phyloP scores from a whole-genome alignment of 1,140 invertebrate genomes.

The Lerema accius region DNA sequence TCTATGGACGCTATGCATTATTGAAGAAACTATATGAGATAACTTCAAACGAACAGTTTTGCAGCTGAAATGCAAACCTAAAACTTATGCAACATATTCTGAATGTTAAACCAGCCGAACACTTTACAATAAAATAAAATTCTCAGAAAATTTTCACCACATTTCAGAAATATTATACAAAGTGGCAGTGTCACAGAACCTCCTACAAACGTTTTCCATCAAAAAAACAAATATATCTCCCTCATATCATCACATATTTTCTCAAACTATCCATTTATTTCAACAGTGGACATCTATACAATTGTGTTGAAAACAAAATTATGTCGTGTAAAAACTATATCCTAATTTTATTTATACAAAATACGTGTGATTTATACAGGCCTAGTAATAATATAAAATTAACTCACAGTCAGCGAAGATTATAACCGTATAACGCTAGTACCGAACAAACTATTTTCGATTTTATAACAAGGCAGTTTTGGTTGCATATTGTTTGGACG shows the following conservation, averaged over 20 bases:
- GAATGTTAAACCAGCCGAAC: too few relatives aligned
- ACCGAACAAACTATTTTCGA: slow-evolving; percentile 2
- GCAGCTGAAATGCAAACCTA: too few relatives aligned
- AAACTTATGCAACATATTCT: too few relatives aligned
- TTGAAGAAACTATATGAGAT: too few relatives aligned
- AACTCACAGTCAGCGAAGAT: slow-evolving; percentile 14
- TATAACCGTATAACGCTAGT: not conserved
- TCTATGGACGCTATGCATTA: too few relatives aligned
- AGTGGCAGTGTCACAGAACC: too few relatives aligned
- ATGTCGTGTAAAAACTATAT: slow-evolving; percentile 49
- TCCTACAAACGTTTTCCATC: too few relatives aligned
- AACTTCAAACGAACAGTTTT: too few relatives aligned
- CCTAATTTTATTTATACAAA: slow-evolving; percentile 58
- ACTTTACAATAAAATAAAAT: too few relatives aligned
- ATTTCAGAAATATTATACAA: too few relatives aligned
- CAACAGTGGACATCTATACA: slow-evolving; percentile 37
- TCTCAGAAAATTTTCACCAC: too few relatives aligned
- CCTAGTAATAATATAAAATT: slow-evolving; percentile 38
- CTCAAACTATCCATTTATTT: not conserved
- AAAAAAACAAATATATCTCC: too few relatives aligned
- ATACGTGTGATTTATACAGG: slow-evolving; percentile 59
- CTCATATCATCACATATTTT: slow-evolving; percentile 1
- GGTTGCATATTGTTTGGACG: slow-evolving; percentile 8
- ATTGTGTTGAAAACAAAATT: slow-evolving; percentile 32
- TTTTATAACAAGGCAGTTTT: slow-evolving; percentile 21